Evolutionary conservation across 2,888 invertebrate species (phyloP).

Genomic region (Scotopteryx bipunctaria): DNA sequence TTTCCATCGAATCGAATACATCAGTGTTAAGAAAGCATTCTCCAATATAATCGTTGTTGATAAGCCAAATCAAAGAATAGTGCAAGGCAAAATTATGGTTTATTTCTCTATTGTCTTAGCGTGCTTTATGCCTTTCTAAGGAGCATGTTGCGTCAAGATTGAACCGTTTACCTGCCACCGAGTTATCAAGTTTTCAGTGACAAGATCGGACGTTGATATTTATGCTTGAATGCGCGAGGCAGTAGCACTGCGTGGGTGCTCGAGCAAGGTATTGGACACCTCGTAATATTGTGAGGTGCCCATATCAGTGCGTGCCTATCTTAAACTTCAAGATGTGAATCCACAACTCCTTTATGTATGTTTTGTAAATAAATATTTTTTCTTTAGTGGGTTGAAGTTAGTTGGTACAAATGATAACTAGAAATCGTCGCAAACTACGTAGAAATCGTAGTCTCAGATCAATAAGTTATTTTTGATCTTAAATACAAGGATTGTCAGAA

Average conservation of each 20-base stretch:
- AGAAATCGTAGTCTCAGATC: too few species aligned
- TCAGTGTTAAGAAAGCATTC: constrained; percentile 1
- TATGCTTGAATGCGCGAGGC: constrained; percentile 50
- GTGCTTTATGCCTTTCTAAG: constrained; percentile 51
- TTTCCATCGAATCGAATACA: not conserved
- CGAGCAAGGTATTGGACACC: constrained; percentile 43
- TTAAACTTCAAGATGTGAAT: constrained; percentile 40
- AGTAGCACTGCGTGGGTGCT: constrained; percentile 56
- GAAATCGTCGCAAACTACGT: too few species aligned
- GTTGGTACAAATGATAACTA: not conserved
- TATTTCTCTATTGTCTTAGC: constrained; percentile 74
- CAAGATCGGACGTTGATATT: constrained; percentile 54
- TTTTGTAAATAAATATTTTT: too few species aligned
- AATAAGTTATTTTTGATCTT: not conserved
- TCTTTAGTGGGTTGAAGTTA: constrained; percentile 1
- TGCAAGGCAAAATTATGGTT: constrained; percentile 65
- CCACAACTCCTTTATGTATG: constrained; percentile 11
- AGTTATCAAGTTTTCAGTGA: constrained; percentile 62
- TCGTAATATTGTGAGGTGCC: constrained; percentile 40
- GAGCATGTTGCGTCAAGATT: constrained; percentile 40
- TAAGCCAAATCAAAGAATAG: constrained; percentile 41
- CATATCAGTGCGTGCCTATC: constrained; percentile 45
- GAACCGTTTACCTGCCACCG: constrained; percentile 52
- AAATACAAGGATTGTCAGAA: not conserved
- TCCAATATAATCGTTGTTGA: constrained; percentile 1